phyloP scores from a whole-genome alignment of 2,888 invertebrate species.

The Galerucella calmariensis region DNA sequence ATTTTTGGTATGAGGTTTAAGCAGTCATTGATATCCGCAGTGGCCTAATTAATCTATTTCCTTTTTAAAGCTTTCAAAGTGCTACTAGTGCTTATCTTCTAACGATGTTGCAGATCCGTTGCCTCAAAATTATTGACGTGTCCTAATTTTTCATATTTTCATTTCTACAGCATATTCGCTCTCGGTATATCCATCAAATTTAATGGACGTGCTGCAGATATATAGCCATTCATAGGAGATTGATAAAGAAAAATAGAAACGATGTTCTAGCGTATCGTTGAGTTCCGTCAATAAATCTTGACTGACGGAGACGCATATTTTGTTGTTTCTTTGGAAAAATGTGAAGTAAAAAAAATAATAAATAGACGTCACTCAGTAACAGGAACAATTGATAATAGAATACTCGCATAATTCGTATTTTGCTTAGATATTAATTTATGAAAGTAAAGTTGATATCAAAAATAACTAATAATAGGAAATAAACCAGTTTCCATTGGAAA shows the following conservation, averaged over 20 bases:
- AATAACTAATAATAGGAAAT: no score
- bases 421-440: no score
- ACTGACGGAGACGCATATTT: no score
- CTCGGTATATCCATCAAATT: conserved; percentile 9
- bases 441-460: no score
- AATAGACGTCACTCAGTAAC: no score
- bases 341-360: no score
- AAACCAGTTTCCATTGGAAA: no score
- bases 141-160: conserved; percentile 14
- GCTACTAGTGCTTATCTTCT: not conserved
- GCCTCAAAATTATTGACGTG: conserved; percentile 15
- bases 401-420: no score
- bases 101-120: conserved; percentile 4
- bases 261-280: not conserved
- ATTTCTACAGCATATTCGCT: not conserved
- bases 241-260: not conserved
- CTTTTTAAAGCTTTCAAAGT: not conserved
- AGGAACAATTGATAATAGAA: no score
- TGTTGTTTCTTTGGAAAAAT: no score
- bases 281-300: not conserved
- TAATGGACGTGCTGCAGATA: not conserved
- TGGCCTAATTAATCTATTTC: not conserved
- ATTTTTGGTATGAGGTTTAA: no score
- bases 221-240: not conserved
- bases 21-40: no score